Evolutionary conservation across 2,113 vertebrate genomes (phyloP), one percentile per base, ranked within the genome.

Genomic region (Pachycephala philippinensis): DNA sequence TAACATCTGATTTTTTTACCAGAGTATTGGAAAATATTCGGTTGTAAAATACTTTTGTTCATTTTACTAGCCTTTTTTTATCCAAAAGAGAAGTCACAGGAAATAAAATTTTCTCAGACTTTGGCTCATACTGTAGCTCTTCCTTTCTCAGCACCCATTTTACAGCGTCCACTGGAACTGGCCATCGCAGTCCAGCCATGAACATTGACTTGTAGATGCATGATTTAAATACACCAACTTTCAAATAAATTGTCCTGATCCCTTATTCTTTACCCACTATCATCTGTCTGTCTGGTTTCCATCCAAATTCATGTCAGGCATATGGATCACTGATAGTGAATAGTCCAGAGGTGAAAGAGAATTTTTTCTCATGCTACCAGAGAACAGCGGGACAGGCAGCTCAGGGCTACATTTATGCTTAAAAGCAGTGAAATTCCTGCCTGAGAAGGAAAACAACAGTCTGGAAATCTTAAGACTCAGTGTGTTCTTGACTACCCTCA

Each of bases 41-140:
- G 7, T 5, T 2, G 0, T 39, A 42, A 65, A 27, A 37, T 16
- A 15, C 1, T 54, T 83, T 42, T 47, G 47, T 33, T 27, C 2
- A 44, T 35, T 84, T 59, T 39, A 10, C 7, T 61, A 10, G 3
- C 31, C 2, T 16, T 52, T 35, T 45, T 45, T 12, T 13, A 56
- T 19, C 15, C 15, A 45, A 61, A 72, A 26, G 13, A 45, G 53
- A 65, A 68, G 3, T 7, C 11, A 49, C 5, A 49, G 17, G 31
- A 64, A 64, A 74, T 37, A 49, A n/a, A 52, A n/a, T 47, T 61
- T 40, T 69, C n/a, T 60, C 22, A 20, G 9, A 35, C 65, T 83
- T 80, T 68, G 27, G 50, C 13, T 77, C 7, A 47, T 23, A 42
- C 2, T 31, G 4, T 28, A 83, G 17, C 3, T 60, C 27, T 68